Evolutionary conservation across 2,888 invertebrate genomes (phyloP), one percentile per base, ranked within the genome.

Genomic region (Synergus itoensis): DNA sequence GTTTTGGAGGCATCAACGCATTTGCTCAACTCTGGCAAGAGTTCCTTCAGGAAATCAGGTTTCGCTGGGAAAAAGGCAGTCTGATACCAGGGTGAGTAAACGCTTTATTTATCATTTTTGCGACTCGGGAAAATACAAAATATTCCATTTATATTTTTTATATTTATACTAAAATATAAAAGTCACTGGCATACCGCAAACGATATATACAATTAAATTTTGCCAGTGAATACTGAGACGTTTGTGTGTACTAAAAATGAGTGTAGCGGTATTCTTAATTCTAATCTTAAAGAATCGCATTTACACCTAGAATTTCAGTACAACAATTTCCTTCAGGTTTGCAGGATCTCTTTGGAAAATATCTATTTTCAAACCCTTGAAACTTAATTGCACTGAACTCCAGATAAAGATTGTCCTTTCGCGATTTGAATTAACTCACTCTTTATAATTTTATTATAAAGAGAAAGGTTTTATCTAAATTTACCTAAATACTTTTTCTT

Each of bases 11-110:
- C 7, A 93, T 95, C 0, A 92, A 92, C 69, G 96, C 96, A 76
- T 94, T 98, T 78, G 97, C 97, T 0, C 98, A 99, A 89, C 91
- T 99, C 16, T 99, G 99, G 99, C 96, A 97, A 88, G 98, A 98
- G 91, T 97, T 99, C 89, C 95, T 96, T 0, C 95, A 98, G 86
- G 98, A 98, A 91, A 94, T 99, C 91, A 94, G 98, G 82, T 96
- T 96, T 89, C 94, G 98, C 43, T 98, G 98, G 97, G 98, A 99
- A 88, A 95, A 95, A 87, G 94, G 94, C 77, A 94, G 96, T 81
- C 89, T 93, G 57, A 95, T 98, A 85, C 96, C 97, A 36, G 98
- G 98, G 98, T 98, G 92, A 96, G 97, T 95, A 73, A 43, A 79
- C 77, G 81, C 80, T 80, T 84, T 83, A 84, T 84, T 84, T 75